Percentiles rank a stretch among this genome's conserved stretches.
These are phyloP conservation scores for Stictonetta naevosa DNA, from an alignment of 2,113 vertebrate genomes.

Conservation along the genomic window DNA sequence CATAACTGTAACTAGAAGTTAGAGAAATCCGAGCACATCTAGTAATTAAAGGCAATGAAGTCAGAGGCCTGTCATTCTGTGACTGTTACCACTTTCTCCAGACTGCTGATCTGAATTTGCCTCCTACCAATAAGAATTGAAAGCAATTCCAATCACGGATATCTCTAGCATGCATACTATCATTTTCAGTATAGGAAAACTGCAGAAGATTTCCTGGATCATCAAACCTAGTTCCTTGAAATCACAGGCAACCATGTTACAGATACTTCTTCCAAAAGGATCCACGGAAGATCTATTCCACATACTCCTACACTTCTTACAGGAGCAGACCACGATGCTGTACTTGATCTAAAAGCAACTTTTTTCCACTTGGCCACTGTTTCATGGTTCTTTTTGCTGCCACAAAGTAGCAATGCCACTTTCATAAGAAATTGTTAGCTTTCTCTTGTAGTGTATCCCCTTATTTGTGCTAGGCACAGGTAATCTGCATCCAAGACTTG, in stretches of 20 bases:
- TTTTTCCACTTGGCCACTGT: background rate
- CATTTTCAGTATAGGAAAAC: background rate
- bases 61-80: background rate
- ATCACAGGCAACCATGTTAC: background rate
- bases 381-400: background rate
- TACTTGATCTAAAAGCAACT: background rate
- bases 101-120: background rate
- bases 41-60: background rate
- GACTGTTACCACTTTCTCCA: background rate
- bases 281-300: background rate
- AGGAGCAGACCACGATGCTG: background rate
- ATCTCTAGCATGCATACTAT: no score
- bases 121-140: background rate
- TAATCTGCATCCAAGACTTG: background rate
- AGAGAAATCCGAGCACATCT: background rate
- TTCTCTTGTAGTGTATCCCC: background rate
- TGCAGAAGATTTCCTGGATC: background rate
- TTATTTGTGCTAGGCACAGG: background rate
- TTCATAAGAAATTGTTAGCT: background rate
- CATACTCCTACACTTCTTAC: background rate
- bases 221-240: background rate
- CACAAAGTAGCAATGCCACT: background rate
- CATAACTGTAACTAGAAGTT: background rate
- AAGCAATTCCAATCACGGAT: background rate
- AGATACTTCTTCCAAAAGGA: background rate